These are phyloP conservation scores for Parazoanthus darwini DNA, from an alignment of 92 coral and sea anemone genomes.

Conservation along the genomic window DNA sequence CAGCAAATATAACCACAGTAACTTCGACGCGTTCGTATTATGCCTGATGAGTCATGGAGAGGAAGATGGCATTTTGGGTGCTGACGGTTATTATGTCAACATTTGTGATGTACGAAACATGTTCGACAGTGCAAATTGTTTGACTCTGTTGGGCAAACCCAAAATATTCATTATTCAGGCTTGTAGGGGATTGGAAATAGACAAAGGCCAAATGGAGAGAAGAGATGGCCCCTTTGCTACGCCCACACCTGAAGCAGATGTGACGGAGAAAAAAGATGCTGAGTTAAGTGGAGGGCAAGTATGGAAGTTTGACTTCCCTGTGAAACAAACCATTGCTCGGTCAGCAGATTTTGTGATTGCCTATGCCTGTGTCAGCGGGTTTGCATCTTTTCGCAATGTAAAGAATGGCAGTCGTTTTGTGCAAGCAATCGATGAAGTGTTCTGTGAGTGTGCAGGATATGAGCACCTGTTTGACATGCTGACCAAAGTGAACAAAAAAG, in stretches of 20 bases:
- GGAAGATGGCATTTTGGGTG: slow-evolving; percentile 23
- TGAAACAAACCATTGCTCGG: slow-evolving; percentile 10
- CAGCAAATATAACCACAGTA: slow-evolving; percentile 13
- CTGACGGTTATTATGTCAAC: neutral
- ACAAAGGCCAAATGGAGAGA: neutral
- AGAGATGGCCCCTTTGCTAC: slow-evolving; percentile 18
- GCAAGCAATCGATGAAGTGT: slow-evolving; percentile 9
- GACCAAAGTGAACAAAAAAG: slow-evolving; percentile 19
- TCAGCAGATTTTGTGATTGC: slow-evolving; percentile 37
- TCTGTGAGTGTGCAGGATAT: slow-evolving; percentile 30
- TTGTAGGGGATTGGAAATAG: slow-evolving; percentile 23
- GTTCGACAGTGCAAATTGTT: slow-evolving; percentile 11
- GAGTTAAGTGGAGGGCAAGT: neutral
- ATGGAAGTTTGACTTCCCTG: slow-evolving; percentile 23
- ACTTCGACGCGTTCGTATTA: slow-evolving; percentile 29
- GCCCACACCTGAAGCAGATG: neutral
- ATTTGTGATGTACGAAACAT: slow-evolving; percentile 3
- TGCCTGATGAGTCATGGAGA: slow-evolving; percentile 47
- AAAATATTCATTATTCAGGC: slow-evolving; percentile 33
- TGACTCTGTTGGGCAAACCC: slow-evolving; percentile 20
- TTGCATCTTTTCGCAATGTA: slow-evolving; percentile 34
- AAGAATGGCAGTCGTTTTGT: slow-evolving; percentile 29
- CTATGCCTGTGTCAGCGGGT: slow-evolving; percentile 36
- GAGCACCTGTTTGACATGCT: slow-evolving; percentile 40
- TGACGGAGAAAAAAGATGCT: neutral